phyloP scores from a whole-genome alignment of 2,113 vertebrate genomes.

The Grallaria varia region DNA sequence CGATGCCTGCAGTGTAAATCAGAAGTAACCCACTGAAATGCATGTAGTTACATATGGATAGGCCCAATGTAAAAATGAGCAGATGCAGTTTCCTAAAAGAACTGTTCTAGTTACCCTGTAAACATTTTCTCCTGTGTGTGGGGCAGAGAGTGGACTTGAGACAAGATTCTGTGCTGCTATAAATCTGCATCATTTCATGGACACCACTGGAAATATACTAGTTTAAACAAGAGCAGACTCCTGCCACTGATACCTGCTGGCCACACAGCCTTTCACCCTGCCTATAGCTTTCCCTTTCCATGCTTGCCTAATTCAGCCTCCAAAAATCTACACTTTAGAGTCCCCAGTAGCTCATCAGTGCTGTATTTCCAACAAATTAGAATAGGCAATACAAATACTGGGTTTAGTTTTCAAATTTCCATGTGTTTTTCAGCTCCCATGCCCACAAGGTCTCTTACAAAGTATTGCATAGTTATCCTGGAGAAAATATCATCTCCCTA shows the following conservation, averaged over 20 bases:
- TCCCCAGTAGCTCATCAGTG: neutral
- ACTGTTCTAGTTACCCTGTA: neutral
- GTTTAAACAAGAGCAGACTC: neutral
- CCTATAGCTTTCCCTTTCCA: neutral
- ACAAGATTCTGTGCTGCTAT: neutral
- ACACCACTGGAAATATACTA: neutral
- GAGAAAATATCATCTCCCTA: neutral
- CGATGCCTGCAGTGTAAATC: slow-evolving; percentile 31
- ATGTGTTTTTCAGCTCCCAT: neutral
- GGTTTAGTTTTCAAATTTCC: neutral
- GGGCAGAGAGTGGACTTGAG: neutral
- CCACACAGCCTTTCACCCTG: neutral
- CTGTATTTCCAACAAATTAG: neutral
- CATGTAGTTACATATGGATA: slow-evolving; percentile 20
- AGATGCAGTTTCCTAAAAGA: neutral
- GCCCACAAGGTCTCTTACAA: neutral
- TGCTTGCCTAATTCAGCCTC: neutral
- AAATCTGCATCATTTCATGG: neutral
- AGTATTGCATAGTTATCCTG: neutral
- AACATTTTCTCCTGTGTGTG: neutral
- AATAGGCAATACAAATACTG: neutral
- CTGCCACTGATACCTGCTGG: neutral
- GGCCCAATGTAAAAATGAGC: neutral
- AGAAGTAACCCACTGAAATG: slow-evolving; percentile 35
- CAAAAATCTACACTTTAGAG: neutral